Evolutionary conservation across 2,888 invertebrate species (phyloP).

Genomic region (Kuschelorhynchus macadamiae): DNA sequence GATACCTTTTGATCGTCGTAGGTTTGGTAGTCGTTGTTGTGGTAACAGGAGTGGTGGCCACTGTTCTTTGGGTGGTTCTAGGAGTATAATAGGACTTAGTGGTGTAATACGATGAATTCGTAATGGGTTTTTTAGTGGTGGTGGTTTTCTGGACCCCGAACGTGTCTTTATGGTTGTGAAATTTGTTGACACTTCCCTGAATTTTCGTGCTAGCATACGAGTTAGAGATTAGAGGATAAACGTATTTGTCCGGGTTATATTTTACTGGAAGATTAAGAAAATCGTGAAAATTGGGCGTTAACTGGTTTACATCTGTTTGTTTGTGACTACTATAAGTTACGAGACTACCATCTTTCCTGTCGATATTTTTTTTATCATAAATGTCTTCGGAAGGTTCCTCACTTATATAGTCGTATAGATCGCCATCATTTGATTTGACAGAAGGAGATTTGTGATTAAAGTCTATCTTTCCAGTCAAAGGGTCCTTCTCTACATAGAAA

Average conservation of each 20-base stretch:
- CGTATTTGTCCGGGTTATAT: constrained; percentile 78
- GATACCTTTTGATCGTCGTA: constrained; percentile 55
- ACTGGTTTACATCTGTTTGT: constrained; percentile 75
- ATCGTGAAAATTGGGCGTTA: constrained; percentile 77
- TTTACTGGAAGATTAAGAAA: constrained; percentile 78
- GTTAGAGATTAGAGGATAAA: constrained; percentile 79
- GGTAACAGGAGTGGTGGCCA: constrained; percentile 57
- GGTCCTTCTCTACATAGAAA: constrained; percentile 79
- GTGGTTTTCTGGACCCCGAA: constrained; percentile 54
- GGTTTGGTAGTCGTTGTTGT: constrained; percentile 57
- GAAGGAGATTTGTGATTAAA: constrained; percentile 73
- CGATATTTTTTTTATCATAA: constrained; percentile 66
- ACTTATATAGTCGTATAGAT: constrained; percentile 62
- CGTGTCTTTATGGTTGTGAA: constrained; percentile 70
- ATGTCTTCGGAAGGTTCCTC: constrained; percentile 57
- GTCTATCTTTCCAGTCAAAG: constrained; percentile 76
- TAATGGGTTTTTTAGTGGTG: constrained; percentile 64
- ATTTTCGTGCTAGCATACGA: constrained; percentile 82
- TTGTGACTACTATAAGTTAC: constrained; percentile 64
- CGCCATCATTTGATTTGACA: constrained; percentile 60
- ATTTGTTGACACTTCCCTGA: constrained; percentile 75
- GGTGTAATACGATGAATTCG: constrained; percentile 65
- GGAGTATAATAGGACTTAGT: constrained; percentile 57
- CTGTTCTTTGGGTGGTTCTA: constrained; percentile 48
- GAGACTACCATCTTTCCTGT: constrained; percentile 67